A percentile compares a stretch with the other conserved stretches of the same genome.
phyloP scores from a whole-genome alignment of 2,888 invertebrate genomes.

The Atethmia centrago region DNA sequence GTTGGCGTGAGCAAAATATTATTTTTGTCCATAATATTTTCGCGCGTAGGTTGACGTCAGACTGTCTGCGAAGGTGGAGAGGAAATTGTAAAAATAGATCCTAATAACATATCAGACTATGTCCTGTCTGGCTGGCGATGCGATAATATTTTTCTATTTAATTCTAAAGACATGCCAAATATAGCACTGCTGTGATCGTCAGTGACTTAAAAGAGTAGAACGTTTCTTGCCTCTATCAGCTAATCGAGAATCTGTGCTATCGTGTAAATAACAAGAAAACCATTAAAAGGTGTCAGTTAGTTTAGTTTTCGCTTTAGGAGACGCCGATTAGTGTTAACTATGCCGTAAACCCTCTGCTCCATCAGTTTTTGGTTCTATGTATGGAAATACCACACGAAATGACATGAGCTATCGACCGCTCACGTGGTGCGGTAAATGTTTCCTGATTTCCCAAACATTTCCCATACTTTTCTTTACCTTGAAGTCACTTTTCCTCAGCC shows the following conservation, averaged over 20 bases:
- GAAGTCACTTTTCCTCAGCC: neutral
- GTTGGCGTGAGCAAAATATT: slow-evolving; percentile 44
- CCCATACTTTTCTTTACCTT: neutral
- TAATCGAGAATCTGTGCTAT: neutral
- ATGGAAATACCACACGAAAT: neutral
- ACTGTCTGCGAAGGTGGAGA: slow-evolving; percentile 40
- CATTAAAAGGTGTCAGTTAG: neutral
- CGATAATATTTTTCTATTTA: slow-evolving; percentile 1
- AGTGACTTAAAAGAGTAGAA: neutral
- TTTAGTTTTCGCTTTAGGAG: neutral
- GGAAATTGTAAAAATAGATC: slow-evolving; percentile 52
- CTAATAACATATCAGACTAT: slow-evolving; percentile 22
- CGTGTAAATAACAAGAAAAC: neutral
- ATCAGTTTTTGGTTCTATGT: neutral
- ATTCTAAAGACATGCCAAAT: slow-evolving; percentile 18
- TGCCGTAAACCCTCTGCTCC: neutral
- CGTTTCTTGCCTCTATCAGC: neutral
- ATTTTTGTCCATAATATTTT: slow-evolving; percentile 56
- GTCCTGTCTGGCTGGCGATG: slow-evolving; percentile 20
- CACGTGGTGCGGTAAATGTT: neutral
- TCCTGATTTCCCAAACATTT: neutral
- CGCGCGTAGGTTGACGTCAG: slow-evolving; percentile 62
- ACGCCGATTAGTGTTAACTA: neutral
- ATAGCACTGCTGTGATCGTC: neutral
- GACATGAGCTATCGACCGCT: slow-evolving; percentile 10